Percentiles rank a stretch among this genome's conserved stretches.
These are phyloP conservation scores for Blomia tropicalis DNA, from an alignment of 2,888 invertebrate genomes.

Conservation along the genomic window DNA sequence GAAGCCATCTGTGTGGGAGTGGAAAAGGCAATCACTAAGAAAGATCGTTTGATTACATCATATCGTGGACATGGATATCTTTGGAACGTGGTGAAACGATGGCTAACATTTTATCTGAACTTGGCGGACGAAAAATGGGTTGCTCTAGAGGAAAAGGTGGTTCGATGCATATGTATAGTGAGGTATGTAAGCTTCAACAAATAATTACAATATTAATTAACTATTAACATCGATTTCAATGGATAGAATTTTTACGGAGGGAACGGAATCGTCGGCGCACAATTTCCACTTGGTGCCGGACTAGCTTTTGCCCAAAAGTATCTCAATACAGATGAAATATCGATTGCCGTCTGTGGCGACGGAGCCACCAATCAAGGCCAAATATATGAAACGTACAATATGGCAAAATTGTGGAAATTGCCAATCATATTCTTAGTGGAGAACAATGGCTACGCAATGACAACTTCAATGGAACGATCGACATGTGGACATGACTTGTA, in stretches of 20 bases:
- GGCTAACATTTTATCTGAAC: conserved; percentile 64
- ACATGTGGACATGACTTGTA: conserved; percentile 77
- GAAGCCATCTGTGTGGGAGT: conserved; percentile 79
- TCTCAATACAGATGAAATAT: conserved; percentile 63
- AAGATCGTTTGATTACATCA: conserved; percentile 81
- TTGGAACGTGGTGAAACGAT: conserved; percentile 71
- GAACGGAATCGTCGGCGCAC: conserved; percentile 98
- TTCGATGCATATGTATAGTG: conserved; percentile 82
- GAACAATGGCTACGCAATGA: conserved; percentile 96
- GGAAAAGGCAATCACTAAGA: conserved; percentile 51
- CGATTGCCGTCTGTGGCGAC: conserved; percentile 69
- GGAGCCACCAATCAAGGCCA: conserved; percentile 61
- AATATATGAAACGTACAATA: conserved; percentile 76
- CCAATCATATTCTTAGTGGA: conserved; percentile 41
- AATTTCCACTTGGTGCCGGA: conserved; percentile 87
- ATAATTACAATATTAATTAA: background rate
- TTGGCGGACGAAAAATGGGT: conserved; percentile 66
- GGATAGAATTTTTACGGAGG: conserved; percentile 72
- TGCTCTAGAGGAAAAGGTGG: conserved; percentile 93
- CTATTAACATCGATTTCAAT: background rate
- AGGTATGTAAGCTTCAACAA: conserved; percentile 38
- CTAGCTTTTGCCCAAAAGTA: conserved; percentile 84
- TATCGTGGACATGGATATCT: conserved; percentile 98
- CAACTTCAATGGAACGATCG: conserved; percentile 73
- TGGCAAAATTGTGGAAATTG: conserved; percentile 83